Evolutionary conservation across 2,888 invertebrate species (phyloP).

Genomic region (Prosopocoilus inquinatus): DNA sequence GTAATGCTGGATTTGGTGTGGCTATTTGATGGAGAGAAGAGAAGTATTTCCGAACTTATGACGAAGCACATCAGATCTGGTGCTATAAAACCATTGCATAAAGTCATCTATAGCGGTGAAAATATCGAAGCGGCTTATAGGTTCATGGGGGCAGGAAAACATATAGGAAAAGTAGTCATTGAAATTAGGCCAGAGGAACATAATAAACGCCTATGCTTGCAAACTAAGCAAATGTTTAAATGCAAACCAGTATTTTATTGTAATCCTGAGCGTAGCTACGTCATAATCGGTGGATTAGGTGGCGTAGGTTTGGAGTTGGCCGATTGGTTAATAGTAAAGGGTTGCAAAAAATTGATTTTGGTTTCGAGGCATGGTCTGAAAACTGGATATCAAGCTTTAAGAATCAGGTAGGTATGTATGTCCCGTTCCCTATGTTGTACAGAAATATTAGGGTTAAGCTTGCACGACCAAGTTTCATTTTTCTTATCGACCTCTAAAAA

Average conservation of each 20-base stretch:
- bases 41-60: conserved; percentile 7
- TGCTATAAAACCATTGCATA: conserved; percentile 66
- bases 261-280: conserved; percentile 13
- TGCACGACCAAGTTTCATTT: too few species aligned
- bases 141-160: conserved; percentile 67
- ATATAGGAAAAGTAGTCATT: conserved; percentile 71
- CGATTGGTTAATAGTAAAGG: conserved; percentile 82
- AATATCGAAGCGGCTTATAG: conserved; percentile 73
- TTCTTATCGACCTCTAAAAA: too few species aligned
- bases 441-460: too few species aligned
- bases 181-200: conserved; percentile 39
- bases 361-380: conserved; percentile 77
- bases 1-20: conserved; percentile 63
- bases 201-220: conserved; percentile 15
- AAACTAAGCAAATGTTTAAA: conserved; percentile 8
- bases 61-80: conserved; percentile 47
- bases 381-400: conserved; percentile 78
- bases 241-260: conserved; percentile 24
- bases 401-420: conserved; percentile 38
- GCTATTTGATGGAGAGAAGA: conserved; percentile 27
- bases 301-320: conserved; percentile 89
- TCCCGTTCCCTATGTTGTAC: too few species aligned
- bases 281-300: conserved; percentile 80
- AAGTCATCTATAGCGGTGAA: conserved; percentile 62
- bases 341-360: conserved; percentile 74